phyloP scores from a whole-genome alignment of 2,113 vertebrate genomes.

The Bujurquina vittata region DNA sequence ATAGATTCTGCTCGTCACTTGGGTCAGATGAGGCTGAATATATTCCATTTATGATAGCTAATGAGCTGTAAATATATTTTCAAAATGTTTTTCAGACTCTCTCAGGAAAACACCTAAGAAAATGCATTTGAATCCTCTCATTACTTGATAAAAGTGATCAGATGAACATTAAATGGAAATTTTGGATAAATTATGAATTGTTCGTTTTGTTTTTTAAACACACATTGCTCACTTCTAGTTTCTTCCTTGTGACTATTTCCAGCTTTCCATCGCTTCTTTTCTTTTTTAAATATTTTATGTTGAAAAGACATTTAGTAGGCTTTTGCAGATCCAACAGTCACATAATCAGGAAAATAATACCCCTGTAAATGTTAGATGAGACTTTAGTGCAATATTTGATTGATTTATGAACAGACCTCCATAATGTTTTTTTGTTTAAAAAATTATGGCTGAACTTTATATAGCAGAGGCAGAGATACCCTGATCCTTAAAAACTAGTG shows the following conservation, averaged over 20 bases:
- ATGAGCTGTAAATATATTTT: background rate
- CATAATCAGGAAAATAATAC: background rate
- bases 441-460: background rate
- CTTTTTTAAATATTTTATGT: too few species aligned
- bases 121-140: background rate
- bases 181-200: background rate
- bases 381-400: too few species aligned
- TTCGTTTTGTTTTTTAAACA: background rate
- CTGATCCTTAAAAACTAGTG: background rate
- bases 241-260: background rate
- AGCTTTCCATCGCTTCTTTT: background rate
- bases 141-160: background rate
- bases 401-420: background rate
- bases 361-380: background rate
- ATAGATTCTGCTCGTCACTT: background rate
- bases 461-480: background rate
- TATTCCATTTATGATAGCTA: background rate
- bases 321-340: background rate
- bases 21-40: background rate
- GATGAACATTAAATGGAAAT: background rate
- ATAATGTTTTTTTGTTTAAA: background rate
- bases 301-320: too few species aligned
- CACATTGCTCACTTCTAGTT: background rate
- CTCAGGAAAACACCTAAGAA: background rate
- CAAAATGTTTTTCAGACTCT: background rate